phyloP scores from a whole-genome alignment of 2,113 vertebrate species.

The Scalopus aquaticus region DNA sequence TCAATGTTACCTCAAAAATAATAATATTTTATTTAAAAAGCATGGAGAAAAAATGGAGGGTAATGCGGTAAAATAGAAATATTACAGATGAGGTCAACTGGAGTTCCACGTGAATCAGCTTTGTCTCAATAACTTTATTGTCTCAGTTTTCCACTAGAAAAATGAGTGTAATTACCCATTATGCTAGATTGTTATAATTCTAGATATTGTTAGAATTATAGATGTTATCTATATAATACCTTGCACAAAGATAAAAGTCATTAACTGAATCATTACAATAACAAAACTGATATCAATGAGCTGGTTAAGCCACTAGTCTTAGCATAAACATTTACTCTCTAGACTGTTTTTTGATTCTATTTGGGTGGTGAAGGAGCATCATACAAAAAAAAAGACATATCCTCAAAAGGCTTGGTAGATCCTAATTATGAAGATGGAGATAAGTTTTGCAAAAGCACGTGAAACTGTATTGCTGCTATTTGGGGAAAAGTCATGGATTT shows the following conservation, averaged over 20 bases:
- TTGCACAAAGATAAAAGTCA: not conserved
- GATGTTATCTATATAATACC: not conserved
- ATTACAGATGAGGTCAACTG: not conserved
- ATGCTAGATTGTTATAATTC: not conserved
- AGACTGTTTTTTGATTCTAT: not conserved
- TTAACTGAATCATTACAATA: not conserved
- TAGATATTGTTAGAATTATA: not conserved
- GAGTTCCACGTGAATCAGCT: not conserved
- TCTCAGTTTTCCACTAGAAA: not conserved
- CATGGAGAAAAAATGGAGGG: not conserved
- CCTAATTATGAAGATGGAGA: not conserved
- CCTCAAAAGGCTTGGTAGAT: not conserved
- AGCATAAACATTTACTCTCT: not conserved
- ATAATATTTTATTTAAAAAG: not conserved
- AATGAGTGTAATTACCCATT: not conserved
- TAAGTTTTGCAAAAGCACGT: not conserved
- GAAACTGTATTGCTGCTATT: not conserved
- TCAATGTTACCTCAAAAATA: too few species aligned
- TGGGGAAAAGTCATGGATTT: not conserved
- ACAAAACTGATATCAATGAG: not conserved
- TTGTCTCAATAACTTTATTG: not conserved
- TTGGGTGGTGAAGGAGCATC: not conserved
- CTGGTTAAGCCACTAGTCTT: not conserved
- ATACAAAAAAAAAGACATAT: not conserved
- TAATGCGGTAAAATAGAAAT: not conserved